Conservation (phyloP, 2,797 vertebrate species). For the Xerus rutilus region DNA sequence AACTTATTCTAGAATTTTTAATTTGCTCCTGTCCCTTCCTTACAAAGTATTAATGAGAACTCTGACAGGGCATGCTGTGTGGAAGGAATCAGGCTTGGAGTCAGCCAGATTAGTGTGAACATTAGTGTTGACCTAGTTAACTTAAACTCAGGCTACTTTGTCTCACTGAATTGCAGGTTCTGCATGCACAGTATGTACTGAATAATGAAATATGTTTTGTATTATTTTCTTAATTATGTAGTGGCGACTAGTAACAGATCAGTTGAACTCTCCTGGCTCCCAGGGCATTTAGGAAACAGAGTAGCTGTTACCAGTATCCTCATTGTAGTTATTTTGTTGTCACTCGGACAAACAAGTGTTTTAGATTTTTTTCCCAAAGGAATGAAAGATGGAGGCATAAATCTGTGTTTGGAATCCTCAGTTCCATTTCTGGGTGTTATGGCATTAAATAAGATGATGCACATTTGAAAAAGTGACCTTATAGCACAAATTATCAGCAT, state of each 20-base stretch:
- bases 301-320: not conserved
- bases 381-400: not conserved
- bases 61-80: not conserved
- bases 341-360: not conserved
- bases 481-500: not conserved
- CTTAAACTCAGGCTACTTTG: not conserved
- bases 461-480: not conserved
- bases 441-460: not conserved
- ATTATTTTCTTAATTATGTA: not conserved
- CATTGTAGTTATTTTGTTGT: not conserved
- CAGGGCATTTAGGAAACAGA: not conserved
- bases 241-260: not conserved
- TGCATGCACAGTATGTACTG: not conserved
- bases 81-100: not conserved
- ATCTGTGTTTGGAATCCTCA: not conserved
- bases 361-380: not conserved
- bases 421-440: not conserved
- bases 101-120: not conserved
- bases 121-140: not conserved
- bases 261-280: not conserved
- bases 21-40: not conserved
- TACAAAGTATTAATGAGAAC: not conserved
- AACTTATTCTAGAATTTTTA: not conserved
- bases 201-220: not conserved
- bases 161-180: not conserved